These are phyloP conservation scores for Tetragonisca angustula DNA, from an alignment of 2,888 invertebrate species.

Conservation along the genomic window DNA sequence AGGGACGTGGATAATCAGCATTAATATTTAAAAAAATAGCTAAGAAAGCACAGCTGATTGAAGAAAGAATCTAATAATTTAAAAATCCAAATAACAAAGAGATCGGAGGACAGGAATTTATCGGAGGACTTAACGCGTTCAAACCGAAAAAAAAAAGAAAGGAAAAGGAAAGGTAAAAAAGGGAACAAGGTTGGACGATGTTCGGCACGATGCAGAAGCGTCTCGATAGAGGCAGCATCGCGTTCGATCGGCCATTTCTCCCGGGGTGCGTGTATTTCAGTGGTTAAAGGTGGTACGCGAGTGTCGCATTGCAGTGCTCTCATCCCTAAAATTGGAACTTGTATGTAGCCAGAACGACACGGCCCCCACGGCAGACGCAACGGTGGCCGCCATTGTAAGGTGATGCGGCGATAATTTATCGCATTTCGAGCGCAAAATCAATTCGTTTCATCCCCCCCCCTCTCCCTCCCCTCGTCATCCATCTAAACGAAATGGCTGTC, in stretches of 20 bases:
- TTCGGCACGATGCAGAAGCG: not conserved
- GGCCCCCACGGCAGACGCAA: conserved; percentile 17
- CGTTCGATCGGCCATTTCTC: conserved; percentile 36
- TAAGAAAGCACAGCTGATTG: not conserved
- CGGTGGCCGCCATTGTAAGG: conserved; percentile 20
- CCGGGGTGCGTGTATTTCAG: conserved; percentile 48
- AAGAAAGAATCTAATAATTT: not conserved
- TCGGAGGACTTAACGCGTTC: not conserved
- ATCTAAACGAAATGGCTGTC: not conserved
- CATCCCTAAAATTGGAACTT: conserved; percentile 70
- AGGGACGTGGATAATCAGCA: no score
- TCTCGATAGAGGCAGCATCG: conserved; percentile 6
- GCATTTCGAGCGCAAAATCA: conserved; percentile 18
- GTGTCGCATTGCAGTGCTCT: conserved; percentile 75
- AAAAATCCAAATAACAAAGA: not conserved
- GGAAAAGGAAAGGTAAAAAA: not conserved
- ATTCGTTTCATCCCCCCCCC: not conserved
- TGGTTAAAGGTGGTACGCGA: conserved; percentile 60
- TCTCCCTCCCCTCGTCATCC: no score
- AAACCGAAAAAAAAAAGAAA: no score
- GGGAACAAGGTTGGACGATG: no score
- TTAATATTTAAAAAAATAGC: no score
- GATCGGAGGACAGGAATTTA: not conserved
- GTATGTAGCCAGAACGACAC: conserved; percentile 43
- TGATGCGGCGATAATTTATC: conserved; percentile 29